Evolutionary conservation across 2,113 vertebrate genomes (phyloP).

Genomic region (Lampris megalopsis): DNA sequence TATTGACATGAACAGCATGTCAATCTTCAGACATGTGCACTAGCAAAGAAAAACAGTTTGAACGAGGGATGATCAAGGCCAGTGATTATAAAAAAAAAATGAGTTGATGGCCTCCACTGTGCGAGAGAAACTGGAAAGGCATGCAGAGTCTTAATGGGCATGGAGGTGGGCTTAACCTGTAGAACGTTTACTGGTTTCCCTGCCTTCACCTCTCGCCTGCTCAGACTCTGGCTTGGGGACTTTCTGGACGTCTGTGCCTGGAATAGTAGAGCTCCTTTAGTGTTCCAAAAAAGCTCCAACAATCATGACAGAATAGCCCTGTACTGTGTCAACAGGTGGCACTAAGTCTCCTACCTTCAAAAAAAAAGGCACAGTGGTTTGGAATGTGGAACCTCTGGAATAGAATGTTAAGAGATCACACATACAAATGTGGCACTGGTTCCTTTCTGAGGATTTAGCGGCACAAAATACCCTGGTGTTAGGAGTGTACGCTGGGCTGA

Average conservation of each 20-base stretch:
- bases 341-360: conserved; percentile 10
- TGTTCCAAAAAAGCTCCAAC: conserved; percentile 5
- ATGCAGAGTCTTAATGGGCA: conserved; percentile 49
- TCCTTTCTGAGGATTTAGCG: neutral
- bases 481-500: neutral
- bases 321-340: neutral
- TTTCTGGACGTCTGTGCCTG: conserved; percentile 88
- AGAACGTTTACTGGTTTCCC: conserved; percentile 81
- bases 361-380: conserved; percentile 10
- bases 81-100: neutral
- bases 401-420: conserved; percentile 24
- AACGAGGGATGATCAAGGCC: neutral
- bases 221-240: conserved; percentile 86
- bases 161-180: conserved; percentile 73
- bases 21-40: conserved; percentile 20
- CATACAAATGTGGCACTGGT: neutral
- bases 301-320: conserved; percentile 4
- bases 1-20: conserved; percentile 45
- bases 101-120: neutral
- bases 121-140: conserved; percentile 5
- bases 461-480: neutral
- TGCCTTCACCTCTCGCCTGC: conserved; percentile 85
- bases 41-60: conserved; percentile 6
- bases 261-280: conserved; percentile 47
- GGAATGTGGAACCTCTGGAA: conserved; percentile 32